Evolutionary conservation across 2,113 vertebrate species (phyloP), one percentile per base, ranked within the genome.

Genomic region (Hirundichthys speculiger): DNA sequence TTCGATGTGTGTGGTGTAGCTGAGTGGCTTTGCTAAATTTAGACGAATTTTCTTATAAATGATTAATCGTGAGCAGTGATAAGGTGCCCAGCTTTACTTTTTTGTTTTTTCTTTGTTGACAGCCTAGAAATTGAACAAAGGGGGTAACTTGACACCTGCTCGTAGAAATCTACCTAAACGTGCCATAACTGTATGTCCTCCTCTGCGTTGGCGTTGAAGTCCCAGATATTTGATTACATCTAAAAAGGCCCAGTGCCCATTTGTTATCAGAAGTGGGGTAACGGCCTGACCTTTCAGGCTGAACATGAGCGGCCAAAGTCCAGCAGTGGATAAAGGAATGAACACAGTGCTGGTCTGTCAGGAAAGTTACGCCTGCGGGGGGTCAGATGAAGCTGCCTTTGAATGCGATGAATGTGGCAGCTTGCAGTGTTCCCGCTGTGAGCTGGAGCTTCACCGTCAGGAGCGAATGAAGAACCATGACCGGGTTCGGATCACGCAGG

Each of bases 401-500:
- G 98, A 99, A 71, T 99, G 97, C 0, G 98, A 99, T 0, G 98
- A 99, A 72, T 99, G 97, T 56, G 93, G 96, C 64, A 98, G 96
- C 60, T 57, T 99, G 62, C 98, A 99, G 83, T 99, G 98, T 57
- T 82, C 90, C 40, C 94, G 94, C 40, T 99, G 98, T 3, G 97
- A 99, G 58, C 92, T 96, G 69, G 96, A 95, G 80, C 94, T 99
- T 21, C 98, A 99, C 58, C 92, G 93, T 16, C 96, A 98, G 27
- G 94, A 96, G 53, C 94, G 95, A 19, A 91, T 98, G 80, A 91
- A 92, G 72, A 95, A 98, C 66, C 98, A 99, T 0, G 97, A 99
- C 86, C 91, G 98, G 79, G 94, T 95, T 41, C 92, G 95, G 30
- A 95, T 99, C 66, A 85, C 84, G 6, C 92, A 93, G 0, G 96